phyloP scores from a whole-genome alignment of 2,888 invertebrate species.

The Heliothis peltigera region DNA sequence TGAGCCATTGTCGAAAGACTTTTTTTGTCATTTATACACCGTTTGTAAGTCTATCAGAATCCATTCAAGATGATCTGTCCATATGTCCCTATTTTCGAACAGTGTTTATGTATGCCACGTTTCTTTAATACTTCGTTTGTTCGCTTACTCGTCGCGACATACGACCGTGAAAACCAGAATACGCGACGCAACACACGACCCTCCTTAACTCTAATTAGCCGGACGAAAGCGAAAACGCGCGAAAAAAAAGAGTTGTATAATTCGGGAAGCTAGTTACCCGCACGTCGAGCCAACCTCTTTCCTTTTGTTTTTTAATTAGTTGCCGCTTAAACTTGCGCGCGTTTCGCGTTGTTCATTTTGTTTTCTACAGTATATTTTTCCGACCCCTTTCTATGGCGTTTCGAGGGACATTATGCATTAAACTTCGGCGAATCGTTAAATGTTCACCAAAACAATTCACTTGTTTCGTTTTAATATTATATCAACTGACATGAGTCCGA shows the following conservation, averaged over 20 bases:
- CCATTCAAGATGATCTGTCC: not conserved
- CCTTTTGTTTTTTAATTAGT: slow-evolving; percentile 86
- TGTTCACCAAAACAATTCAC: slow-evolving; percentile 17
- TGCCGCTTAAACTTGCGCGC: slow-evolving; percentile 83
- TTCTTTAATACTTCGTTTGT: slow-evolving; percentile 9
- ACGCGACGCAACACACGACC: slow-evolving; percentile 69
- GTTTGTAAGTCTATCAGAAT: too few species aligned
- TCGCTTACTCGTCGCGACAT: slow-evolving; percentile 3
- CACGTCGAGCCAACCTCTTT: slow-evolving; percentile 76
- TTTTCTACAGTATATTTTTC: slow-evolving; percentile 67
- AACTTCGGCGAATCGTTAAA: slow-evolving; percentile 20
- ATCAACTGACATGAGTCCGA: slow-evolving; percentile 3
- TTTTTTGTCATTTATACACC: too few species aligned
- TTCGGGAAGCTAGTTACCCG: slow-evolving; percentile 80
- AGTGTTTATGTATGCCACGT: not conserved
- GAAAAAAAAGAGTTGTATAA: slow-evolving; percentile 81
- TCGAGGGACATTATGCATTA: slow-evolving; percentile 53
- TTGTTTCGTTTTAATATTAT: slow-evolving; percentile 15
- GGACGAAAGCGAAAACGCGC: slow-evolving; percentile 82
- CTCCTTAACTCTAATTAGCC: slow-evolving; percentile 85
- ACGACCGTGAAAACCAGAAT: slow-evolving; percentile 38
- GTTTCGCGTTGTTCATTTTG: slow-evolving; percentile 74
- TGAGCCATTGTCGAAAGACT: too few species aligned
- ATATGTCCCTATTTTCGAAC: too few species aligned
- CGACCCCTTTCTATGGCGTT: slow-evolving; percentile 35